Percentiles rank a stretch among this genome's conserved stretches.
Evolutionary conservation across 2,888 invertebrate species (phyloP).

Genomic region (Quadriops clusia): DNA sequence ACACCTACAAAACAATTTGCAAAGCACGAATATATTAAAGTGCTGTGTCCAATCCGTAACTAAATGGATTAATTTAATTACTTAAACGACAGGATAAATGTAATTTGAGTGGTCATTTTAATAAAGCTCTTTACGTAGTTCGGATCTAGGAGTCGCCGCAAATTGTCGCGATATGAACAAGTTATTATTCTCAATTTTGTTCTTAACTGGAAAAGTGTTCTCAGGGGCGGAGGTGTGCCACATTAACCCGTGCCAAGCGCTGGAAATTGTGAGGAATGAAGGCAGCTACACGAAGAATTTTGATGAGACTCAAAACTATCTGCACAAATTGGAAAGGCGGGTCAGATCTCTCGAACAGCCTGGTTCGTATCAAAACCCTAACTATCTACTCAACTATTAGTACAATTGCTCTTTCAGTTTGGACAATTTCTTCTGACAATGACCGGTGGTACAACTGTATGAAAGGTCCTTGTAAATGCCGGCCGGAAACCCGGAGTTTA

Average conservation of each 20-base stretch:
- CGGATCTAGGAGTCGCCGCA: no score
- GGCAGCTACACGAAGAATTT: slow-evolving; percentile 20
- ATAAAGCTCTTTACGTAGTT: no score
- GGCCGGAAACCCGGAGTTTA: slow-evolving; percentile 49
- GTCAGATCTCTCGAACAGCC: slow-evolving; percentile 59
- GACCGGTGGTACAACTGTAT: slow-evolving; percentile 52
- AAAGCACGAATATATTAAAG: no score
- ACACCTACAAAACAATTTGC: no score
- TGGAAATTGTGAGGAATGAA: slow-evolving; percentile 34
- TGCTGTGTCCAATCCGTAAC: no score
- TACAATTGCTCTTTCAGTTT: slow-evolving; percentile 38
- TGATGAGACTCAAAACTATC: no score
- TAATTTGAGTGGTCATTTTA: no score
- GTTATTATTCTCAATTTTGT: no score
- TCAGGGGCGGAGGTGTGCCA: slow-evolving; percentile 34
- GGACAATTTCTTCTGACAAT: slow-evolving; percentile 48
- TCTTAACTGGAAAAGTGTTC: no score
- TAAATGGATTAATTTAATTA: slow-evolving; percentile 13
- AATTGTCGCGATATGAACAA: no score
- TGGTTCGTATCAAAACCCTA: slow-evolving; percentile 35
- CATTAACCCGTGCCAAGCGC: slow-evolving; percentile 43
- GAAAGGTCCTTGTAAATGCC: slow-evolving; percentile 52
- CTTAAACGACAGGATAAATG: slow-evolving; percentile 13
- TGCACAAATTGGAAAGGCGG: slow-evolving; percentile 49
- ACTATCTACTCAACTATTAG: background rate